These are phyloP conservation scores for Ceratosolen solmsi DNA, from an alignment of 1,140 invertebrate species.

Conservation along the genomic window DNA sequence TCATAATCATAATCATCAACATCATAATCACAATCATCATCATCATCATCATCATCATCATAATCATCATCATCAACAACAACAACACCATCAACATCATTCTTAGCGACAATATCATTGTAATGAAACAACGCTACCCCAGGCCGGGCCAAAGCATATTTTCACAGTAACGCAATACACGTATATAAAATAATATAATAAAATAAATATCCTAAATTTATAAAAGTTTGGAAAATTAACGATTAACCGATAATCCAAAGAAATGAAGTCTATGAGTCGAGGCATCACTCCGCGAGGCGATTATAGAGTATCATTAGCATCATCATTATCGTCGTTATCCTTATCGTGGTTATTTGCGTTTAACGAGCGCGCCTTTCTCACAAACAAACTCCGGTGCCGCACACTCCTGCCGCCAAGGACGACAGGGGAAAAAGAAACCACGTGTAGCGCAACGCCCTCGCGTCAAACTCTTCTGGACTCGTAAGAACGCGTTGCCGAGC, in stretches of 20 bases:
- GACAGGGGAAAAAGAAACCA: neutral
- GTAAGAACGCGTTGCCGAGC: neutral
- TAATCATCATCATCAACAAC: neutral
- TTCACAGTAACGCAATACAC: slow-evolving; percentile 39
- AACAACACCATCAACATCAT: neutral
- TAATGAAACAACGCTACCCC: neutral
- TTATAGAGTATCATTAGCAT: slow-evolving; percentile 43
- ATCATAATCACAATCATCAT: slow-evolving; percentile 6
- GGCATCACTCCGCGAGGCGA: slow-evolving; percentile 46
- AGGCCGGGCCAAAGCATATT: slow-evolving; percentile 3
- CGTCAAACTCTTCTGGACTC: neutral
- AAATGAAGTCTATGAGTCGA: slow-evolving; percentile 57
- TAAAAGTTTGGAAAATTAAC: slow-evolving; percentile 54
- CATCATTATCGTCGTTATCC: neutral
- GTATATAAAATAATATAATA: slow-evolving; percentile 55
- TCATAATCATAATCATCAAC: too few species aligned
- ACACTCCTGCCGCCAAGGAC: neutral
- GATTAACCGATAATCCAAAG: slow-evolving; percentile 35
- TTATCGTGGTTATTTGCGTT: neutral
- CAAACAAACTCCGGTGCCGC: too few species aligned
- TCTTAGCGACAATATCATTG: neutral
- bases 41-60: neutral
- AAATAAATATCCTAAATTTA: slow-evolving; percentile 68
- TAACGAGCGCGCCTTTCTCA: neutral
- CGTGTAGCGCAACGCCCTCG: neutral